phyloP scores from a whole-genome alignment of 2,888 invertebrate genomes.

The Aspidapion aeneum region DNA sequence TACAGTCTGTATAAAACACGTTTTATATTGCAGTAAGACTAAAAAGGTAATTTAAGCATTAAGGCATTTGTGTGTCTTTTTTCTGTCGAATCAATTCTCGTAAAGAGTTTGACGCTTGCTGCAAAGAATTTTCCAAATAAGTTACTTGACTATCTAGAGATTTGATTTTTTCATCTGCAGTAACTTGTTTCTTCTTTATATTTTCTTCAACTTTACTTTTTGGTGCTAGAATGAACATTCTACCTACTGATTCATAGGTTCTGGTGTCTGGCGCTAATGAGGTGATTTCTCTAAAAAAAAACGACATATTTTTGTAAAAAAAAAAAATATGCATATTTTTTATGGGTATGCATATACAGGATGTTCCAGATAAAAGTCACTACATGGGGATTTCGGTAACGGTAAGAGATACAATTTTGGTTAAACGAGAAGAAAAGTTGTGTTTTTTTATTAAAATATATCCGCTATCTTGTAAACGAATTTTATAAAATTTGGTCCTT shows the following conservation, averaged over 20 bases:
- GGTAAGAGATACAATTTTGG: too few species aligned
- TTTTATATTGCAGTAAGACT: too few species aligned
- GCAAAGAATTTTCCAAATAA: conserved; percentile 77
- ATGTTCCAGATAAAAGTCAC: too few species aligned
- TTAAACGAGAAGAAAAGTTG: too few species aligned
- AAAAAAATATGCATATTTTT: conserved; percentile 3
- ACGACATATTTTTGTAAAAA: background rate
- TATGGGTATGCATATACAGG: too few species aligned
- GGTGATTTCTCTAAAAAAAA: conserved; percentile 52
- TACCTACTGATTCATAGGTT: conserved; percentile 78
- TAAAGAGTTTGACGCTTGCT: conserved; percentile 81
- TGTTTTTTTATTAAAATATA: background rate
- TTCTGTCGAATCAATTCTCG: conserved; percentile 76
- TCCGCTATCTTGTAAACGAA: conserved; percentile 8
- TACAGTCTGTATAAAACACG: too few species aligned
- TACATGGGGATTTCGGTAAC: too few species aligned
- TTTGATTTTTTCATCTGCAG: conserved; percentile 63
- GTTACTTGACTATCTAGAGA: conserved; percentile 70
- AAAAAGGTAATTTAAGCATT: too few species aligned
- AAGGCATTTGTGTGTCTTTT: conserved; percentile 53
- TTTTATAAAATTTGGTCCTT: too few species aligned
- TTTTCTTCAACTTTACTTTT: conserved; percentile 60
- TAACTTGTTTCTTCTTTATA: conserved; percentile 57
- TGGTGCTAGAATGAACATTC: conserved; percentile 78
- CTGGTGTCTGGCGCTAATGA: conserved; percentile 61